Evolutionary conservation across 1,140 invertebrate genomes (phyloP), one percentile per base, ranked within the genome.

Genomic region (Melitaea cinxia): DNA sequence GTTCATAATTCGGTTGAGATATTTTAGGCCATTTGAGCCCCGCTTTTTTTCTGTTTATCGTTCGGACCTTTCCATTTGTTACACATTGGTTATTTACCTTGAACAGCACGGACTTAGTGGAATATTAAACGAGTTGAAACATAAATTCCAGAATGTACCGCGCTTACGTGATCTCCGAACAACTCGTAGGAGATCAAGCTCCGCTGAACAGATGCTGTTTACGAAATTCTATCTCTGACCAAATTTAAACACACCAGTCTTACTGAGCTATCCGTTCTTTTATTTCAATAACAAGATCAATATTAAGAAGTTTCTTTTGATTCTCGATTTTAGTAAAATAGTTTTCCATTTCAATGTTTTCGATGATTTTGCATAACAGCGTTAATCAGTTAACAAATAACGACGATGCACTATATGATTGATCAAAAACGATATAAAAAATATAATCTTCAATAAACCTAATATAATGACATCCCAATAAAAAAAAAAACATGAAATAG

Each of bases 31-130:
- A 53, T 23, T 61, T 49, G 17, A 49, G 42, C 19, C 49, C 47
- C n/a, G 58, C 53, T n/a, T 61, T 61, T 52, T 52, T 61, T 49
- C 58, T 61, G 30, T 61, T 61, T 61, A 61, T 53, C 24, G 45
- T 33, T 28, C 28, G 33, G 58, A 61, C 58, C 58, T 39, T 49
- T 23, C 47, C 58, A 52, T 61, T 61, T 39, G 47, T 52, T 61
- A 61, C 33, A 60, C 47, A 61, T 61, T 61, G 58, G 47, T 35
- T 39, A 61, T 50, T 52, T 39, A 61, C 58, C 33, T 60, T 61
- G 58, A 61, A 61, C 21, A 61, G 53, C 47, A 35, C 23, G 30
- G 39, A 14, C 42, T 45, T 14, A 49, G 28, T 39, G 49, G 47
- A 60, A 60, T 60, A 60, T 53, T 61, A 61, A 61, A 52, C 58